Evolutionary conservation across 2,888 invertebrate species (phyloP).

Genomic region (Synanthedon myopaeformis): DNA sequence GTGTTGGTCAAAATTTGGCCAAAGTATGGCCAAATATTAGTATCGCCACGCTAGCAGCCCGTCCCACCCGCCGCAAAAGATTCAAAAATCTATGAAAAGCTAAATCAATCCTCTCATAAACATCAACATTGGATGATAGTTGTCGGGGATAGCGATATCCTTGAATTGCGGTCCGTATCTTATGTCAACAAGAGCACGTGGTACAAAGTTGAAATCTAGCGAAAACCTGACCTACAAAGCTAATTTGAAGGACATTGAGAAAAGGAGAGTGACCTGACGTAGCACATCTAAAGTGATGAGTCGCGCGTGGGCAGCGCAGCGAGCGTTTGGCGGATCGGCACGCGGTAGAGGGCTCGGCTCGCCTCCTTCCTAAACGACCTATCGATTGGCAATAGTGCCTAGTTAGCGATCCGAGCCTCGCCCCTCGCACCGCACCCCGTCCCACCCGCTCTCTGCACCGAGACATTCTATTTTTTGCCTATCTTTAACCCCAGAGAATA

Average conservation of each 20-base stretch:
- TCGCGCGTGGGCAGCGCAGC: constrained; percentile 37
- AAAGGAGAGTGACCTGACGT: constrained; percentile 71
- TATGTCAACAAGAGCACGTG: constrained; percentile 63
- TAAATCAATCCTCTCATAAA: too few relatives aligned
- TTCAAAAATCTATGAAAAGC: too few relatives aligned
- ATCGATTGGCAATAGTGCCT: constrained; percentile 70
- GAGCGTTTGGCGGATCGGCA: constrained; percentile 15
- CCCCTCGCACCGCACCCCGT: constrained; percentile 18
- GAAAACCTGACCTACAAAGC: constrained; percentile 70
- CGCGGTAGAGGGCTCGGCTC: constrained; percentile 24
- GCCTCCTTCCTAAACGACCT: constrained; percentile 59
- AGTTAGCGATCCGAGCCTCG: constrained; percentile 52
- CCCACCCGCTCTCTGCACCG: constrained; percentile 13
- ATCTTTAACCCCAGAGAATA: background rate
- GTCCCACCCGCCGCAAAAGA: too few relatives aligned
- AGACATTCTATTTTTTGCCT: constrained; percentile 1
- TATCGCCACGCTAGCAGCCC: too few relatives aligned
- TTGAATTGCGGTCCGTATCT: constrained; percentile 1
- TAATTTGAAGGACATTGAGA: constrained; percentile 71
- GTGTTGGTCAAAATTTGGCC: too few relatives aligned
- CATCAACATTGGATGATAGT: too few relatives aligned
- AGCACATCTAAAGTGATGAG: constrained; percentile 68
- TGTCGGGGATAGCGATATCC: too few relatives aligned
- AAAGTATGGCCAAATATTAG: too few relatives aligned
- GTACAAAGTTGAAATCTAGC: constrained; percentile 33